Conservation (phyloP, 1,140 invertebrate genomes). For the Papilio machaon region DNA sequence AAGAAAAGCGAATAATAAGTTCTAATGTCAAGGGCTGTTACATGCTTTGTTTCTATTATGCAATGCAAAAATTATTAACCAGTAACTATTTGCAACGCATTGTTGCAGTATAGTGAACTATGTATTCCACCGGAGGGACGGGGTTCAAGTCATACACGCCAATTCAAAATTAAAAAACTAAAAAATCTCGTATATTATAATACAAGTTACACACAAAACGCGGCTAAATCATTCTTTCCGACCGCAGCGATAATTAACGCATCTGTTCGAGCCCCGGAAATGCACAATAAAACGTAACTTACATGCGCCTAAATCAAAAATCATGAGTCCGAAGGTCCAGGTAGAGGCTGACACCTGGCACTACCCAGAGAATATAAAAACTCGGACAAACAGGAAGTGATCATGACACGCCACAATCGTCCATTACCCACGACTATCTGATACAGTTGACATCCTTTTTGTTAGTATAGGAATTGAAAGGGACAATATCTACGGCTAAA, state of each 20-base stretch:
- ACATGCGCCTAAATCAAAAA: conserved; percentile 10
- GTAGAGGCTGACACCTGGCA: conserved; percentile 31
- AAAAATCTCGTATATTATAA: not conserved
- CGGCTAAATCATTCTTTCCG: not conserved
- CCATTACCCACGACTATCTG: conserved; percentile 30
- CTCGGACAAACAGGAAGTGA: conserved; percentile 33
- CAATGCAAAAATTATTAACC: too few species aligned
- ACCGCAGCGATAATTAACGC: too few species aligned
- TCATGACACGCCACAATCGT: conserved; percentile 24
- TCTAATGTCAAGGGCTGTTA: too few species aligned
- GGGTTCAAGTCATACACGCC: too few species aligned
- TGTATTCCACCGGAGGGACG: too few species aligned
- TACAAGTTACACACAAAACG: not conserved
- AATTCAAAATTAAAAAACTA: not conserved
- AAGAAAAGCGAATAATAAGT: too few species aligned
- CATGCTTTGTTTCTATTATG: too few species aligned
- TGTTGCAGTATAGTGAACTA: too few species aligned
- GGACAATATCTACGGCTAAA: not conserved
- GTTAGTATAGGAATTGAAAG: not conserved
- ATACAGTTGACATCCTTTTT: not conserved
- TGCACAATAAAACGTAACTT: conserved; percentile 24
- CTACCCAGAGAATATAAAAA: not conserved
- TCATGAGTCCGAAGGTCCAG: conserved; percentile 23
- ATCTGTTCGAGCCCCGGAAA: conserved; percentile 20
- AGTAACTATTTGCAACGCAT: too few species aligned